phyloP scores from a whole-genome alignment of 2,113 vertebrate species.

The Channa argus region DNA sequence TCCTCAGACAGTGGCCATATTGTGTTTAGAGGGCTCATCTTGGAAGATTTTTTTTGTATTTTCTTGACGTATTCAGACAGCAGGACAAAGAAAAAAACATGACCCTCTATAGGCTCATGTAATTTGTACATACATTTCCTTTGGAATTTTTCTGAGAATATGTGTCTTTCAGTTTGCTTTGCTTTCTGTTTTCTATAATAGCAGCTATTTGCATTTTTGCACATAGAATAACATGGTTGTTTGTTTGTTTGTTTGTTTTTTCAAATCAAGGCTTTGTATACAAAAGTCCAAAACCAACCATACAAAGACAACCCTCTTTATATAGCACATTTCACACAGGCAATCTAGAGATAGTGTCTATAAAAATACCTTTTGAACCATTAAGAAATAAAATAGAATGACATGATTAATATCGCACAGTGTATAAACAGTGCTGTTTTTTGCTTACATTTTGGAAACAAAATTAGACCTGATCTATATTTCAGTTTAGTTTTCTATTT shows the following conservation, averaged over 20 bases:
- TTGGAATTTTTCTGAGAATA: neutral
- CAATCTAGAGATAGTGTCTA: no score
- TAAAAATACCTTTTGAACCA: no score
- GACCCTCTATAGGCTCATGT: constrained; percentile 12
- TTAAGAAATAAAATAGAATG: neutral
- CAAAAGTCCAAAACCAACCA: no score
- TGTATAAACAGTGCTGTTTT: no score
- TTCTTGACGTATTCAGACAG: constrained; percentile 33
- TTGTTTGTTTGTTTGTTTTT: no score
- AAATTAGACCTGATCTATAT: neutral
- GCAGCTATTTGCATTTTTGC: constrained; percentile 2
- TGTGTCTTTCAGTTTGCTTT: neutral
- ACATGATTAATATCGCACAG: no score
- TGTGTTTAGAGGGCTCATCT: constrained; percentile 46
- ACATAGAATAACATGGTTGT: neutral
- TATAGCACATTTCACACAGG: neutral
- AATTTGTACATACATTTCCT: neutral
- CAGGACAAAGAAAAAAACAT: constrained; percentile 14
- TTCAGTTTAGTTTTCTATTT: neutral
- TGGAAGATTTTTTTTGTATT: constrained; percentile 24
- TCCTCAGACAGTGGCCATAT: constrained; percentile 75
- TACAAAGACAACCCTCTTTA: neutral
- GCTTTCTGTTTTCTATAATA: neutral
- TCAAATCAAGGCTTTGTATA: neutral
- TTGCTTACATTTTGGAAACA: neutral